phyloP scores from a whole-genome alignment of 2,797 vertebrate species.

The Hippopotamyrus pictus region DNA sequence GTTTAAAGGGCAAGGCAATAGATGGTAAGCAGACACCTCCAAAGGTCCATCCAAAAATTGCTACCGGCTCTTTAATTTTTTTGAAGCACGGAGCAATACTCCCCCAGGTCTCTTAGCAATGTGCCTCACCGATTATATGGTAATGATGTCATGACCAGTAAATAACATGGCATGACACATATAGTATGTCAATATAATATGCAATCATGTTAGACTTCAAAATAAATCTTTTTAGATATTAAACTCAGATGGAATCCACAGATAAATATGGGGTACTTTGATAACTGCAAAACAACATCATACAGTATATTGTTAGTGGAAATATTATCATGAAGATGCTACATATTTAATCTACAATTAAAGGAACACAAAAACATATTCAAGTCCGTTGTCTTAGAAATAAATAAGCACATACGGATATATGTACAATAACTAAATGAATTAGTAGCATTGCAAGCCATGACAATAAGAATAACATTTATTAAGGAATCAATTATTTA shows the following conservation, averaged over 20 bases:
- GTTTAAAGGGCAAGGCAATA: conserved; percentile 69
- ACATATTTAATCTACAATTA: not conserved
- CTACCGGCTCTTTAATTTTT: conserved; percentile 68
- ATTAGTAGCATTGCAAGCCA: not conserved
- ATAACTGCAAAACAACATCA: not conserved
- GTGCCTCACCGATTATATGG: conserved; percentile 69
- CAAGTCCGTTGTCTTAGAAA: not conserved
- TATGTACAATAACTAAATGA: not conserved
- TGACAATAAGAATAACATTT: not conserved
- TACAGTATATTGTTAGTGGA: not conserved
- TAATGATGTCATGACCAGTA: conserved; percentile 81
- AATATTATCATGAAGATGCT: not conserved
- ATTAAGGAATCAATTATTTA: not conserved
- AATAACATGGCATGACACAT: conserved; percentile 75
- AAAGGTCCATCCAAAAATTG: conserved; percentile 61
- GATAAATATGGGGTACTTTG: not conserved
- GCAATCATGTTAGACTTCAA: not conserved
- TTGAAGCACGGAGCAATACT: conserved; percentile 59
- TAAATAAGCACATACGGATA: not conserved
- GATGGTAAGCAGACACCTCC: conserved; percentile 36
- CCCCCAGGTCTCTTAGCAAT: conserved; percentile 65
- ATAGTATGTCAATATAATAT: conserved; percentile 60
- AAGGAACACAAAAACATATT: not conserved
- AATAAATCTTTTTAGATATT: not conserved
- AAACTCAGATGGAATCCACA: not conserved